phyloP scores from a whole-genome alignment of 2,113 vertebrate genomes.

The Chelonoidis abingdonii region DNA sequence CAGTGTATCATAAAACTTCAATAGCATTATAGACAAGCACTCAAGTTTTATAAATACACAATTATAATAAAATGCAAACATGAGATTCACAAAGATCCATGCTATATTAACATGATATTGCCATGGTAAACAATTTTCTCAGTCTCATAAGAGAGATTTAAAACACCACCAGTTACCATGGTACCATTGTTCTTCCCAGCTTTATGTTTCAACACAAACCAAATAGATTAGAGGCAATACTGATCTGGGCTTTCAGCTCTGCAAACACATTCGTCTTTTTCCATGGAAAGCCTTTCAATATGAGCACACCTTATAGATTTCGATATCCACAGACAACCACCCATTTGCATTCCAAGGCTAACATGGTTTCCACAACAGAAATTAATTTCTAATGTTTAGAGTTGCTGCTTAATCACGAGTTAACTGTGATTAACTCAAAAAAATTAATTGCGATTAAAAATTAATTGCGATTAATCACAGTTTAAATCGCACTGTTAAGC shows the following conservation, averaged over 20 bases:
- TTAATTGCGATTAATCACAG: too few relatives aligned
- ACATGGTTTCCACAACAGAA: not conserved
- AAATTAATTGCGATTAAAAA: too few relatives aligned
- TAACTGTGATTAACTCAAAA: too few relatives aligned
- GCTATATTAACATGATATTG: conserved; percentile 40
- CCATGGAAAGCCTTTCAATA: conserved; percentile 3
- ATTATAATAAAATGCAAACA: conserved; percentile 15
- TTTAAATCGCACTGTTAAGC: too few relatives aligned
- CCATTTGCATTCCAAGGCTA: conserved; percentile 19
- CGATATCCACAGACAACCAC: conserved; percentile 16
- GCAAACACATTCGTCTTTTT: conserved; percentile 28
- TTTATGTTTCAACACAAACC: conserved; percentile 28
- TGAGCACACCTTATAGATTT: not conserved
- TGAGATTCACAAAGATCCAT: conserved; percentile 21
- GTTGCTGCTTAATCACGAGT: too few relatives aligned
- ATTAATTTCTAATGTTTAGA: not conserved
- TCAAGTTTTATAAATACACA: conserved; percentile 35
- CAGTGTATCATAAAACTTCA: not conserved
- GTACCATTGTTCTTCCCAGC: conserved; percentile 54
- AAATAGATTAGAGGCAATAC: conserved; percentile 13
- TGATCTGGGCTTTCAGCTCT: not conserved
- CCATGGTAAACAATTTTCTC: conserved; percentile 44
- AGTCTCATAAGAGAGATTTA: conserved; percentile 43
- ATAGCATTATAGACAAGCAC: not conserved
- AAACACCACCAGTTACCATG: conserved; percentile 53